phyloP scores from a whole-genome alignment of 2,113 vertebrate species.

The Bungarus multicinctus region DNA sequence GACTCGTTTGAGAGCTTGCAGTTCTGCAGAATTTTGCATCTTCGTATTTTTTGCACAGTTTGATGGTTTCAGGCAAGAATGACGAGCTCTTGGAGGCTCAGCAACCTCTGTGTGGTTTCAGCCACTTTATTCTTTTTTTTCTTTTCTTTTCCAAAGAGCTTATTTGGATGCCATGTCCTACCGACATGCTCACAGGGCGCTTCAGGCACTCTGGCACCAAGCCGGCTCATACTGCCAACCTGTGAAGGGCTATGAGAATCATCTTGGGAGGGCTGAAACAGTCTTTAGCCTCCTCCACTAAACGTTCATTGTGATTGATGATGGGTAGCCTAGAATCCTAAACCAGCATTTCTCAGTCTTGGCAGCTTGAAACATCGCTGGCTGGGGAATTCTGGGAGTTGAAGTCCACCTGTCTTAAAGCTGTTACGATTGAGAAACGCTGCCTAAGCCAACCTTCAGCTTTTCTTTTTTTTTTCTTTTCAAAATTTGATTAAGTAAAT shows the following conservation, averaged over 20 bases:
- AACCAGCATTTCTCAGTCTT: no score
- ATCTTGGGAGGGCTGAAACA: neutral
- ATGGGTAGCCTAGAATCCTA: neutral
- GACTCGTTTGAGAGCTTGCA: neutral
- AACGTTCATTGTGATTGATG: no score
- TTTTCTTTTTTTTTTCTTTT: no score
- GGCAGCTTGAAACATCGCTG: no score
- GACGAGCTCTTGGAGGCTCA: neutral
- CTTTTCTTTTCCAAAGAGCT: fast-evolving
- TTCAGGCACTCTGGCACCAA: neutral
- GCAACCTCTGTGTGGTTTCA: neutral
- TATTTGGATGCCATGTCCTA: neutral
- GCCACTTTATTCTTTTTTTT: neutral
- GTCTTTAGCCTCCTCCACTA: neutral
- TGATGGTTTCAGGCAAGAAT: neutral
- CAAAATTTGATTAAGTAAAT: no score
- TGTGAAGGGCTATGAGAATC: neutral
- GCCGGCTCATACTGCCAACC: neutral
- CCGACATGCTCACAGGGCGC: neutral
- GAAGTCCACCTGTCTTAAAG: neutral
- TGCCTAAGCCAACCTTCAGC: neutral
- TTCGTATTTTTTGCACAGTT: neutral
- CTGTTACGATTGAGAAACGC: neutral
- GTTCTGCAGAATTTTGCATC: neutral
- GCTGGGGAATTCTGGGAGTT: no score